These are phyloP conservation scores for Brachyhypopomus occidentalis DNA, from an alignment of 2,113 vertebrate species.

Conservation along the genomic window DNA sequence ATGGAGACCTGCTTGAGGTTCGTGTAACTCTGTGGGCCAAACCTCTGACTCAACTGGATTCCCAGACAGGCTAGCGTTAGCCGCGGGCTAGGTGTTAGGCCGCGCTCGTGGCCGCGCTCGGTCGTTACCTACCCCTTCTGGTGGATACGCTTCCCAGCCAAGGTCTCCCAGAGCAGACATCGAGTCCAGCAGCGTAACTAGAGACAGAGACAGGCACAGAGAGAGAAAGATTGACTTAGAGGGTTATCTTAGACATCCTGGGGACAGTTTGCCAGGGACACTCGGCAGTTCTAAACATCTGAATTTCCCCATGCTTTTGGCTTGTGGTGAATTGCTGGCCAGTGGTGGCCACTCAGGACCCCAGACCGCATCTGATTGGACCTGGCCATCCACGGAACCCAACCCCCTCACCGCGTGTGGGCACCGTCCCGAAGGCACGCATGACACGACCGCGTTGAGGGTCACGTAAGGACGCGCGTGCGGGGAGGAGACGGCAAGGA, in stretches of 20 bases:
- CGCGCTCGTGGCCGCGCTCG: too few relatives aligned
- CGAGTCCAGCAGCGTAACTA: constrained; percentile 83
- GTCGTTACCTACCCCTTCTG: constrained; percentile 79
- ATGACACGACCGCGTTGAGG: background rate
- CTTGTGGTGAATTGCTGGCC: constrained; percentile 27
- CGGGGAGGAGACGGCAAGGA: too few relatives aligned
- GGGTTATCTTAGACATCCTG: constrained; percentile 20
- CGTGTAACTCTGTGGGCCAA: too few relatives aligned
- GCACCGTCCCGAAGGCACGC: too few relatives aligned
- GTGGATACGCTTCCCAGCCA: constrained; percentile 82
- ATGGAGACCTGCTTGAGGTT: too few relatives aligned
- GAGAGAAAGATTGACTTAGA: constrained; percentile 44
- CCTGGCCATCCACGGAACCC: background rate
- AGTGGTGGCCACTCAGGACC: constrained; percentile 18
- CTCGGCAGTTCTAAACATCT: constrained; percentile 4
- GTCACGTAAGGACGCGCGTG: constrained; percentile 15
- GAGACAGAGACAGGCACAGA: constrained; percentile 53
- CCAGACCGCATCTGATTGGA: constrained; percentile 1
- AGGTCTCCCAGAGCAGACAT: constrained; percentile 83
- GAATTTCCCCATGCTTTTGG: constrained; percentile 24
- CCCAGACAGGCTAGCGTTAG: background rate
- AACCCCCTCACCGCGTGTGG: constrained; percentile 15
- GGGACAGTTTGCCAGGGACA: constrained; percentile 23
- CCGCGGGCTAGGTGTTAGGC: background rate
- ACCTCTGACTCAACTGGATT: too few relatives aligned